Evolutionary conservation across 2,797 vertebrate genomes (phyloP).

Genomic region (Rhinichthys osculus): DNA sequence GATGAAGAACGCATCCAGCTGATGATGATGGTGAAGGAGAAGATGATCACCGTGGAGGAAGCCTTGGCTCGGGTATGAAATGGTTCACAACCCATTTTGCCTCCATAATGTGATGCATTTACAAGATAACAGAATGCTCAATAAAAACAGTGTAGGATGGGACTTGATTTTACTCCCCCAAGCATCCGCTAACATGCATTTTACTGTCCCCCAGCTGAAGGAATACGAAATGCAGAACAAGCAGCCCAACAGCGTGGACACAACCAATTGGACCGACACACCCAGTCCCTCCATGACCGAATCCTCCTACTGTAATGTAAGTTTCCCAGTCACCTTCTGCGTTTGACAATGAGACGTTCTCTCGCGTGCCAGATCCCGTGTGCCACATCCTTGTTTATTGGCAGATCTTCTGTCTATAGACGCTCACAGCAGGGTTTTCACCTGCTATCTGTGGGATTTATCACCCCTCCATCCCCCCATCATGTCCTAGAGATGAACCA

Average conservation of each 20-base stretch:
- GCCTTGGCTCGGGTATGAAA: conserved; percentile 92
- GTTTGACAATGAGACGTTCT: neutral
- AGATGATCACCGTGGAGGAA: conserved; percentile 99
- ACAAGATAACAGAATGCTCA: neutral
- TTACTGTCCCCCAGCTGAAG: conserved; percentile 86
- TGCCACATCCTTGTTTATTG: conserved; percentile 56
- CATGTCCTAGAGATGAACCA: conserved; percentile 70
- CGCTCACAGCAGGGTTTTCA: conserved; percentile 55
- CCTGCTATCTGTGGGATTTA: conserved; percentile 46
- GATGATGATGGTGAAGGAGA: conserved; percentile 99
- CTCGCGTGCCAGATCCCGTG: neutral
- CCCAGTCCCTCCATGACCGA: conserved; percentile 83
- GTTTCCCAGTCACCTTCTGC: conserved; percentile 65
- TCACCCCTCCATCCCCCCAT: conserved; percentile 40
- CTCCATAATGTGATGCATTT: conserved; percentile 33
- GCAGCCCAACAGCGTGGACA: conserved; percentile 79
- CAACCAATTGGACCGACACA: conserved; percentile 87
- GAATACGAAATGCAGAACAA: conserved; percentile 93
- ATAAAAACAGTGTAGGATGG: neutral
- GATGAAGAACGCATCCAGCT: conserved; percentile 97
- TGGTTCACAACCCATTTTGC: neutral
- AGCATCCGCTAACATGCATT: neutral
- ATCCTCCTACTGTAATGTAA: conserved; percentile 87
- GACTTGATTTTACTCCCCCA: neutral
- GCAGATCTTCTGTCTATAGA: conserved; percentile 52